Percentiles rank a stretch among this genome's conserved stretches.
Evolutionary conservation across 2,888 invertebrate species (phyloP).

Genomic region (Oxystoma pomonae): DNA sequence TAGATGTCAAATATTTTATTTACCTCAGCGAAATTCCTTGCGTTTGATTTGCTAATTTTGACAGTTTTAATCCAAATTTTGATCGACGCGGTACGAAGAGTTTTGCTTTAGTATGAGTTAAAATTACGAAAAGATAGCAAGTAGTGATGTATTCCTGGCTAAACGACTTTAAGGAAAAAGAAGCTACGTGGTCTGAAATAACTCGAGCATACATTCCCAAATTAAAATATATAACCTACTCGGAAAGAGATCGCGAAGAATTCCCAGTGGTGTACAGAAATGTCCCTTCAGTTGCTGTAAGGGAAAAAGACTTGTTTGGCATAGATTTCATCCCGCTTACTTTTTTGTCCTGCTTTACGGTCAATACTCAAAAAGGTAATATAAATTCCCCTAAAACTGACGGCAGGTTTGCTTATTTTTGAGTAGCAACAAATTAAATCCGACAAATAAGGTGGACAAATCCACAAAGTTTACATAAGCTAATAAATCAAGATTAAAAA

Average conservation of each 20-base stretch:
- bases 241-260: constrained; percentile 60
- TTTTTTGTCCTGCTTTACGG: constrained; percentile 58
- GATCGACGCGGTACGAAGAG: constrained; percentile 22
- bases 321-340: constrained; percentile 57
- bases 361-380: constrained; percentile 64
- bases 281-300: constrained; percentile 45
- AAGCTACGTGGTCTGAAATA: constrained; percentile 53
- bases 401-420: too few species aligned
- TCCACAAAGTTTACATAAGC: too few species aligned
- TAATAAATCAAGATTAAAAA: too few species aligned
- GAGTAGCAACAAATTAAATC: too few species aligned
- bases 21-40: constrained; percentile 30
- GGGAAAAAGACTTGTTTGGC: constrained; percentile 48
- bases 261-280: constrained; percentile 58
- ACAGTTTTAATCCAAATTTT: constrained; percentile 33
- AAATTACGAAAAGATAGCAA: not conserved
- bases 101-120: not conserved
- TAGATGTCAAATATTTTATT: constrained; percentile 45
- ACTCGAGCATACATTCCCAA: constrained; percentile 53
- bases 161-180: constrained; percentile 41
- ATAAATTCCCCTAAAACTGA: too few species aligned
- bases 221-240: constrained; percentile 61
- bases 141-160: constrained; percentile 44
- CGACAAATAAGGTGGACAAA: too few species aligned
- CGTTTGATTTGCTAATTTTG: constrained; percentile 2